phyloP scores from a whole-genome alignment of 2,113 vertebrate species.

The Poecile atricapillus region DNA sequence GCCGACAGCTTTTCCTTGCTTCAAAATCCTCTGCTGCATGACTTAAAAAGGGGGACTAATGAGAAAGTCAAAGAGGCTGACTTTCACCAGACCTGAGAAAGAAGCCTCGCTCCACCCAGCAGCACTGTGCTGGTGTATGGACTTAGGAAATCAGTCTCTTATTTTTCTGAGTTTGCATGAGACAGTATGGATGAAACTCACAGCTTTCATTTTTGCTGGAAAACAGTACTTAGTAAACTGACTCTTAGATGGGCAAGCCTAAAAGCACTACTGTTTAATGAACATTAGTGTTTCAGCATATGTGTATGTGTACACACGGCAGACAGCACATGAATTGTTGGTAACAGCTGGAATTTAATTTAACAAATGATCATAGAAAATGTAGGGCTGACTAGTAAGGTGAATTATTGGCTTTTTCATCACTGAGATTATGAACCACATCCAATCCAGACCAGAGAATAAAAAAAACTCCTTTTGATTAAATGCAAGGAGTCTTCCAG shows the following conservation, averaged over 20 bases:
- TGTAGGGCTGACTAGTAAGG: constrained; percentile 28
- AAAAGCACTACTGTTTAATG: neutral
- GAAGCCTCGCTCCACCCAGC: neutral
- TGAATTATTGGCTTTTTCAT: constrained; percentile 54
- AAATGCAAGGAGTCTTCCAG: neutral
- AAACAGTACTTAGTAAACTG: neutral
- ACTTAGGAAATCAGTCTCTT: neutral
- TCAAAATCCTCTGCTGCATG: neutral
- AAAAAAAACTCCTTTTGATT: constrained; percentile 38
- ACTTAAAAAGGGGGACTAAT: neutral
- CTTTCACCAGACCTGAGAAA: neutral
- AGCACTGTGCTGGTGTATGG: neutral
- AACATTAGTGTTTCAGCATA: neutral
- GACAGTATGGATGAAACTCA: neutral
- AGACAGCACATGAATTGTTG: neutral
- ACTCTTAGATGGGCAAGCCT: neutral
- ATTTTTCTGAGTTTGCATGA: neutral
- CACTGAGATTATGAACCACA: neutral
- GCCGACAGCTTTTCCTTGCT: neutral
- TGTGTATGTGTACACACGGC: neutral
- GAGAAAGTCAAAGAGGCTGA: neutral
- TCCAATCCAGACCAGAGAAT: neutral
- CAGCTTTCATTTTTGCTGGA: neutral
- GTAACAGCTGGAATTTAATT: constrained; percentile 58
- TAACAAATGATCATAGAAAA: constrained; percentile 44